Conservation (phyloP, 2,888 invertebrate genomes). For the Cinara cedri region DNA sequence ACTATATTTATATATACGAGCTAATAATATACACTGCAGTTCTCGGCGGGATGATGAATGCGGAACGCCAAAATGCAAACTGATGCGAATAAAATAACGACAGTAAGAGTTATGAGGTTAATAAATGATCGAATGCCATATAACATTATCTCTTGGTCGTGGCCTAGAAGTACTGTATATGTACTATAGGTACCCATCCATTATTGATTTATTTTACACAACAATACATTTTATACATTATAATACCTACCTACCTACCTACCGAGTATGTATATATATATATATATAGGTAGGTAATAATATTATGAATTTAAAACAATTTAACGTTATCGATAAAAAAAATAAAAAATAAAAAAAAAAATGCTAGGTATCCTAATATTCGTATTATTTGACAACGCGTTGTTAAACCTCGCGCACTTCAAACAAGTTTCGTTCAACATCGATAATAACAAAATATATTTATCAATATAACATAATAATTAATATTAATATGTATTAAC, state of each 20-base stretch:
- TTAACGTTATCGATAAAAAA: not conserved
- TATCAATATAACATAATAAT: too few relatives aligned
- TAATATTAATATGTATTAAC: too few relatives aligned
- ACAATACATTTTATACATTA: not conserved
- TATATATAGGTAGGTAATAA: too few relatives aligned
- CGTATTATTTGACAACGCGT: too few relatives aligned
- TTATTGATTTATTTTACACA: not conserved
- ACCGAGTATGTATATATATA: too few relatives aligned
- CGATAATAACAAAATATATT: too few relatives aligned
- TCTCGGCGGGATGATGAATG: not conserved
- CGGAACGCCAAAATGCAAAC: not conserved
- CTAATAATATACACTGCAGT: not conserved
- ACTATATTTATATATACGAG: too few relatives aligned
- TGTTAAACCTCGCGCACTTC: too few relatives aligned
- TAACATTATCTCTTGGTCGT: not conserved
- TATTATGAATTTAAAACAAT: not conserved
- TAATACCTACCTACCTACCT: not conserved
- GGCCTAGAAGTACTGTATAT: not conserved
- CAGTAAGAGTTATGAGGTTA: not conserved
- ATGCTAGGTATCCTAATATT: too few relatives aligned
- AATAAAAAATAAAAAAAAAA: too few relatives aligned
- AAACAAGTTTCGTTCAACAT: too few relatives aligned
- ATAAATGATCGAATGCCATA: constrained; percentile 4
- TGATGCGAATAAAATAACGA: constrained; percentile 1
- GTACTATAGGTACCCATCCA: not conserved